phyloP scores from a whole-genome alignment of 1,140 invertebrate genomes.

The Lerema accius region DNA sequence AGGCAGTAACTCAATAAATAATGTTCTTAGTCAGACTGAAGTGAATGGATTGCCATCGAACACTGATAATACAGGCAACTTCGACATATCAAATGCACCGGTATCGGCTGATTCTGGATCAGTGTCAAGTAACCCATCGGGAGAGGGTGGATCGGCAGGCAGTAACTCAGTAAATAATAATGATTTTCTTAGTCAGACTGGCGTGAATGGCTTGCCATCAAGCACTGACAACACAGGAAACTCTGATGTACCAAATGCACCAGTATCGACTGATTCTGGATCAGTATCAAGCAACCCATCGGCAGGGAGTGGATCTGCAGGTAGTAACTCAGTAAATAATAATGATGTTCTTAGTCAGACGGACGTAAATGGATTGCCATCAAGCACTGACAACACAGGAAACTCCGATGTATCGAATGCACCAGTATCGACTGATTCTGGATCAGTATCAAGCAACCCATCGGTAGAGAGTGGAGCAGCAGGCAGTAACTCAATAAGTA shows the following conservation, averaged over 20 bases:
- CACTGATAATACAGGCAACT: background rate
- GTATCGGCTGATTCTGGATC: background rate
- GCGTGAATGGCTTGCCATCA: background rate
- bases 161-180: background rate
- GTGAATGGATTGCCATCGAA: background rate
- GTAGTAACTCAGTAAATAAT: background rate
- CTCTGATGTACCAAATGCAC: background rate
- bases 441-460: background rate
- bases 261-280: background rate
- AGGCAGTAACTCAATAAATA: background rate
- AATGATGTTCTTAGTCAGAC: background rate
- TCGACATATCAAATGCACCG: background rate
- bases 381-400: too few relatives aligned
- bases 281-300: background rate
- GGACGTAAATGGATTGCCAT: too few relatives aligned
- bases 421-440: background rate
- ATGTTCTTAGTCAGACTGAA: background rate
- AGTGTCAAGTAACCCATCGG: background rate
- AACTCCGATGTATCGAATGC: background rate
- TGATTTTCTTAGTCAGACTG: background rate
- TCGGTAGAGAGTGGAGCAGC: background rate
- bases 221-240: background rate
- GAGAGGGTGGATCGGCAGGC: background rate
- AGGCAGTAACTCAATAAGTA: background rate
- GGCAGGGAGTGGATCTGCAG: background rate